phyloP scores from a whole-genome alignment of 2,797 vertebrate species.

The Glossophaga mutica region DNA sequence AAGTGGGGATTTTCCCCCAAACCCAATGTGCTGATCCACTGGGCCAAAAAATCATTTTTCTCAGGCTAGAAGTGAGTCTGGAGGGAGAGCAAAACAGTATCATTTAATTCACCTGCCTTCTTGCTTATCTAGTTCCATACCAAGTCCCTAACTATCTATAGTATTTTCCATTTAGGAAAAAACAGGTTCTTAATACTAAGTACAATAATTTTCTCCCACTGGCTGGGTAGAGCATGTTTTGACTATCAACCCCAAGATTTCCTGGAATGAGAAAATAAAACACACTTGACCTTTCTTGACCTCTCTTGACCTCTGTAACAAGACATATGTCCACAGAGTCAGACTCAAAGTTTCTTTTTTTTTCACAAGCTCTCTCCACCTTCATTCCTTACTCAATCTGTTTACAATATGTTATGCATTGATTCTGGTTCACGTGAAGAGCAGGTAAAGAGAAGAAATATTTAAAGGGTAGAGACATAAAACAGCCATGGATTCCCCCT shows the following conservation, averaged over 20 bases:
- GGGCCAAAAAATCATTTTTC: not conserved
- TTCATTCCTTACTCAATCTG: not conserved
- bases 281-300: not conserved
- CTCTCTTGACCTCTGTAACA: not conserved
- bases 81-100: not conserved
- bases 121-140: not conserved
- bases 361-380: not conserved
- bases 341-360: not conserved
- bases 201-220: not conserved
- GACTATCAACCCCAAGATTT: not conserved
- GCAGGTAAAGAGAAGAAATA: not conserved
- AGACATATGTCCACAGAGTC: not conserved
- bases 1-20: not conserved
- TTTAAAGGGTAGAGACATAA: not conserved
- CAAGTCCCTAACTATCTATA: not conserved
- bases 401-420: not conserved
- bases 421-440: not conserved
- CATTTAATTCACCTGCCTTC: not conserved
- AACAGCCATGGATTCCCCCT: not conserved
- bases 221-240: not conserved
- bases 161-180: not conserved
- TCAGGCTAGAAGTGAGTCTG: not conserved
- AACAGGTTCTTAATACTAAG: not conserved
- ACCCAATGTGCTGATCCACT: not conserved
- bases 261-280: not conserved